Evolutionary conservation across 2,113 vertebrate species (phyloP), one percentile per base, ranked within the genome.

Genomic region (Engraulis encrasicolus): DNA sequence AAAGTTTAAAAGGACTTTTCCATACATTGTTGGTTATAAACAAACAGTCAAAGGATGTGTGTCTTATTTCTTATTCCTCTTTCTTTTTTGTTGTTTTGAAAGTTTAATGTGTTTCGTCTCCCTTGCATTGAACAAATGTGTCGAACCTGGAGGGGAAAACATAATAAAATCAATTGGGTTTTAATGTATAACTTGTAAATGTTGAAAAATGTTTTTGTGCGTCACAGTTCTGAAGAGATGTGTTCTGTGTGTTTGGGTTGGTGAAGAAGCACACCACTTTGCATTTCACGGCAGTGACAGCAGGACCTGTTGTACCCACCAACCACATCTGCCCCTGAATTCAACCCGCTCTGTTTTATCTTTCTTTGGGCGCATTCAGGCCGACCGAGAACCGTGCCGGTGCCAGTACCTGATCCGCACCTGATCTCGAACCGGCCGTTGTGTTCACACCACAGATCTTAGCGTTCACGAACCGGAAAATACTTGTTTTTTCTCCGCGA

Each of bases 161-260:
- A 91, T 96, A 96, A 96, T 95, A 96, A 96, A n/a, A 94, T 90
- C 95, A 89, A 93, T 98, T 97, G 96, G 96, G 97, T 95, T n/a
- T 74, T 95, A 95, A 91, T 94, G 95, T 97, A 94, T 94, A 94
- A 93, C 94, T 95, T 95, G 93, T 94, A 96, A 96, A 96, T 95
- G 94, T 95, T 74, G 92, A 94, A 91, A n/a, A 92, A 94, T 91
- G 94, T 91, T 95, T n/a, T 92, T 95, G 93, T 94, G 93, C 92
- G 94, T 86, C 85, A 96, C 94, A 87, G 96, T 96, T 97, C 96
- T 95, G 95, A 94, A 96, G 96, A 91, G 89, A 94, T 94, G 93
- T 94, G 93, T 94, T 94, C 93, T 74, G 66, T 74, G 15, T 31
- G 31, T 34, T 27, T 74, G 66, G 31, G 94, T 94, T 91, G 88